A percentile compares a stretch with the other conserved stretches of the same genome.
Evolutionary conservation across 2,888 invertebrate genomes (phyloP).

Genomic region (Drosophila percnosoma): DNA sequence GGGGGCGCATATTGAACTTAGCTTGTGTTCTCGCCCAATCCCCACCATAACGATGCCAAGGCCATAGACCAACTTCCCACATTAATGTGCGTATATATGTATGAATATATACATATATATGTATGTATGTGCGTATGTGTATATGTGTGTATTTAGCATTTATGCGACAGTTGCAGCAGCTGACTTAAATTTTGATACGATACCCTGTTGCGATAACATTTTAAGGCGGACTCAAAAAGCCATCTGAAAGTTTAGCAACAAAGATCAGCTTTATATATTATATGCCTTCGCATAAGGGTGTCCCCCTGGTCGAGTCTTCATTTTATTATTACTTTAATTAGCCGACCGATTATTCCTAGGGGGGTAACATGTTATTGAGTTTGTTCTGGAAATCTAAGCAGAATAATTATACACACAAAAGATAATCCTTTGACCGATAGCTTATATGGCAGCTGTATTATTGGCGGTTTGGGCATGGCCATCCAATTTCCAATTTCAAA

Average conservation of each 20-base stretch:
- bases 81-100: slow-evolving; percentile 25
- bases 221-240: background rate
- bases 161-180: slow-evolving; percentile 40
- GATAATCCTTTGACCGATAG: background rate
- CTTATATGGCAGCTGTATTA: background rate
- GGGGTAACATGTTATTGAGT: background rate
- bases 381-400: background rate
- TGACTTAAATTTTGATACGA: slow-evolving; percentile 38
- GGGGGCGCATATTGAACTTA: slow-evolving; percentile 53
- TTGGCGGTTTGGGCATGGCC: no score
- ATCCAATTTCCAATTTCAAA: no score
- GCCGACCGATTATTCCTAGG: background rate
- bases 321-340: background rate
- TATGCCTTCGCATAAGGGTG: background rate
- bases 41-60: background rate
- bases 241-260: background rate
- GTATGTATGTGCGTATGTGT: slow-evolving; percentile 10
- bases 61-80: slow-evolving; percentile 3
- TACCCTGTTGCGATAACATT: slow-evolving; percentile 16
- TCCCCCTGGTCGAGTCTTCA: background rate
- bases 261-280: background rate
- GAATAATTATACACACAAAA: background rate
- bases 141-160: slow-evolving; percentile 42
- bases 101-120: background rate
- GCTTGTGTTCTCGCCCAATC: slow-evolving; percentile 21